These are phyloP conservation scores for Galerucella calmariensis DNA, from an alignment of 2,888 invertebrate species.

Conservation along the genomic window DNA sequence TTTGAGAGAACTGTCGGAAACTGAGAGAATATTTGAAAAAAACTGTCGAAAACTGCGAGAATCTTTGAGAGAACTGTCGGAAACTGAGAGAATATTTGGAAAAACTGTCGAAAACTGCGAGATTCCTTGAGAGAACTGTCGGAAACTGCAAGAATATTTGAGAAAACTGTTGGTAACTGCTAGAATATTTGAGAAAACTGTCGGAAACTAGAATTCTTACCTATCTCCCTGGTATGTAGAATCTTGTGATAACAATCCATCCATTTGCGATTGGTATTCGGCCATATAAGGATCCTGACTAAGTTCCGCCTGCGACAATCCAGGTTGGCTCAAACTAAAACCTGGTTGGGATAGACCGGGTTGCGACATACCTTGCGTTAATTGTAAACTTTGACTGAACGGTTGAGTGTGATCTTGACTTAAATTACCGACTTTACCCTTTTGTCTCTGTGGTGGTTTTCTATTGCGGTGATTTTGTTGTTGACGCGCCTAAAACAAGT, in stretches of 20 bases:
- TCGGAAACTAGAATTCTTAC: conserved; percentile 48
- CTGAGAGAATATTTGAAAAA: not conserved
- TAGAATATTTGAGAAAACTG: conserved; percentile 19
- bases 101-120: too few relatives aligned
- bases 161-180: not conserved
- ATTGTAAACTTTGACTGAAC: conserved; percentile 75
- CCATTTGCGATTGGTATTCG: conserved; percentile 93
- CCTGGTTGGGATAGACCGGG: conserved; percentile 77
- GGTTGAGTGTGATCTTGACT: conserved; percentile 65
- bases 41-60: too few relatives aligned
- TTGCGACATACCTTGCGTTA: conserved; percentile 79
- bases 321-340: conserved; percentile 75
- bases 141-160: too few relatives aligned
- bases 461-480: conserved; percentile 53
- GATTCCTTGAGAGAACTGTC: not conserved
- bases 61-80: not conserved
- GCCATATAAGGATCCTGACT: conserved; percentile 86
- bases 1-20: not conserved
- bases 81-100: not conserved
- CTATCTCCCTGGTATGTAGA: conserved; percentile 68
- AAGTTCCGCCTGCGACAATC: conserved; percentile 78
- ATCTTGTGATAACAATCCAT: conserved; percentile 91
- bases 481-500: conserved; percentile 59
- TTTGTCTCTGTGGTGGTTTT: conserved; percentile 43
- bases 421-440: conserved; percentile 48